These are phyloP conservation scores for Zoanthus sociatus DNA, from an alignment of 92 coral and sea anemone genomes.

Conservation along the genomic window DNA sequence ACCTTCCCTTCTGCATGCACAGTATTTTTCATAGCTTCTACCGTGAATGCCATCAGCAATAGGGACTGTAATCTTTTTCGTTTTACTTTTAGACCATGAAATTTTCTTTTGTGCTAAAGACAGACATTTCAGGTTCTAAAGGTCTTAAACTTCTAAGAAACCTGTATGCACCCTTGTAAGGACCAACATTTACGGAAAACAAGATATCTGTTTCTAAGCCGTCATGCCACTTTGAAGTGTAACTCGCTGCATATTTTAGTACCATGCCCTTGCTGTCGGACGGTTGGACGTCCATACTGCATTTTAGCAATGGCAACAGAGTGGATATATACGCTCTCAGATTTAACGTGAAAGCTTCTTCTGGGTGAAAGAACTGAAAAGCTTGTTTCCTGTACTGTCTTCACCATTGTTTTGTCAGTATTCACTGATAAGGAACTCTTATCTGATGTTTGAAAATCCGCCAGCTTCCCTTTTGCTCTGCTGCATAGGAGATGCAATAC, in stretches of 20 bases:
- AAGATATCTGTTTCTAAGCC: constrained; percentile 24
- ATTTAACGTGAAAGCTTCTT: constrained; percentile 49
- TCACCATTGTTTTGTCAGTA: too few species aligned
- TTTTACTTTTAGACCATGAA: not conserved
- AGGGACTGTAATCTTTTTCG: not conserved
- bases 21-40: not conserved
- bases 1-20: not conserved
- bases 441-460: constrained; percentile 9
- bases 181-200: constrained; percentile 18
- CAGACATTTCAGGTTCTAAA: constrained; percentile 51
- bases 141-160: not conserved
- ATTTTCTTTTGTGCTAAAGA: not conserved
- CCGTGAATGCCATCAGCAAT: not conserved
- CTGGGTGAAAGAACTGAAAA: not conserved
- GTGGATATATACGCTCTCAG: constrained; percentile 57
- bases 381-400: not conserved
- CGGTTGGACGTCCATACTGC: constrained; percentile 64
- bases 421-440: constrained; percentile 10
- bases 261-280: constrained; percentile 56
- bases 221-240: constrained; percentile 55
- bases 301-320: constrained; percentile 44
- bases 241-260: constrained; percentile 43
- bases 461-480: too few species aligned
- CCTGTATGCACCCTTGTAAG: constrained; percentile 16
- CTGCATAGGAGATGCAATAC: too few species aligned